phyloP scores from a whole-genome alignment of 1,140 invertebrate genomes.

The Euwallacea fornicatus region DNA sequence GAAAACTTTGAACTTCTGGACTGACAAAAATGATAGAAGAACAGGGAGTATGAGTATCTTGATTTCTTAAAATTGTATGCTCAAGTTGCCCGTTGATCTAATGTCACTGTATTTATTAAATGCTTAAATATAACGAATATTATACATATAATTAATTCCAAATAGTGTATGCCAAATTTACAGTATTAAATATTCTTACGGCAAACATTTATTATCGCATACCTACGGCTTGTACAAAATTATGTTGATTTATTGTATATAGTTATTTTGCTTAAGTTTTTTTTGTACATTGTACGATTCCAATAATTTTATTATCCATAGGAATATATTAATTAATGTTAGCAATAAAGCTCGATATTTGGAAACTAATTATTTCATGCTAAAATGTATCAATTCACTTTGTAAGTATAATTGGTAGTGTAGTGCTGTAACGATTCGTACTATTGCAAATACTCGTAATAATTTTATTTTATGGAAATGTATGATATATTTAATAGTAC shows the following conservation, averaged over 20 bases:
- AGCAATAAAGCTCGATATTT: too few relatives aligned
- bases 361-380: too few relatives aligned
- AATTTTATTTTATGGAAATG: slow-evolving; percentile 29
- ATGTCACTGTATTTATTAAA: slow-evolving; percentile 2
- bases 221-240: neutral
- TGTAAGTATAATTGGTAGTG: slow-evolving; percentile 3
- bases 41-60: too few relatives aligned
- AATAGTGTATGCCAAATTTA: slow-evolving; percentile 38
- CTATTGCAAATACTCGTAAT: slow-evolving; percentile 30
- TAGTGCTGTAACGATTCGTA: slow-evolving; percentile 16
- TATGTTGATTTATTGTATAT: slow-evolving; percentile 29
- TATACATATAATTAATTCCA: slow-evolving; percentile 25
- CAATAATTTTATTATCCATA: neutral
- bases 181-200: slow-evolving; percentile 29
- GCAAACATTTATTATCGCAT: slow-evolving; percentile 5
- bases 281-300: slow-evolving; percentile 17
- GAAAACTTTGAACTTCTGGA: too few relatives aligned
- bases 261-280: slow-evolving; percentile 16
- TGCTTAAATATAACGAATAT: slow-evolving; percentile 12
- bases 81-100: neutral
- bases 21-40: too few relatives aligned
- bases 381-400: slow-evolving; percentile 1
- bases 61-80: slow-evolving; percentile 2
- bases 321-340: too few relatives aligned
- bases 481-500: slow-evolving; percentile 30